These are phyloP conservation scores for Geopemphigus sp. DNA, from an alignment of 1,140 invertebrate genomes.

Conservation along the genomic window DNA sequence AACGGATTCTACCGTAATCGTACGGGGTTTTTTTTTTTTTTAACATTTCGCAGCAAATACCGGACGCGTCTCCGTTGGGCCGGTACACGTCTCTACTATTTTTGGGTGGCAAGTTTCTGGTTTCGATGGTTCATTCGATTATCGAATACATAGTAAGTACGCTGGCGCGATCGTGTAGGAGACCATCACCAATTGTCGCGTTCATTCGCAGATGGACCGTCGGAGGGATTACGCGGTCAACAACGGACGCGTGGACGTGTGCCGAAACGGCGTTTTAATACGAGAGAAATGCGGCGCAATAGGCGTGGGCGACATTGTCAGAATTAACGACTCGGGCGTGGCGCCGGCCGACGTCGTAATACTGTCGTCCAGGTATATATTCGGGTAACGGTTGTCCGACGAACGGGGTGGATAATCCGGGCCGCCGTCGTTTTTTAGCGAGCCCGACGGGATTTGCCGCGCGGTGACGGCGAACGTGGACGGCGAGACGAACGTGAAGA, in stretches of 20 bases:
- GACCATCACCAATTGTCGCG: too few species aligned
- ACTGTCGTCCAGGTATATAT: constrained; percentile 79
- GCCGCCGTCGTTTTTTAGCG: neutral
- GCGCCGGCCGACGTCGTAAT: constrained; percentile 92
- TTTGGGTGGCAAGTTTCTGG: constrained; percentile 83
- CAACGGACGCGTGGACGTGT: constrained; percentile 68
- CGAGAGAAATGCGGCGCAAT: constrained; percentile 72
- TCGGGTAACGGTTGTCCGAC: neutral
- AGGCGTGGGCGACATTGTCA: constrained; percentile 84
- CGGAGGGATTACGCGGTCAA: constrained; percentile 33
- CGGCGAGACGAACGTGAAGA: constrained; percentile 98
- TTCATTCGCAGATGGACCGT: constrained; percentile 54
- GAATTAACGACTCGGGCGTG: constrained; percentile 82
- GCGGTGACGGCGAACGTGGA: constrained; percentile 99
- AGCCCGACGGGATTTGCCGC: constrained; percentile 83
- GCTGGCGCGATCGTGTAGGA: too few species aligned
- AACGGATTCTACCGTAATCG: too few species aligned
- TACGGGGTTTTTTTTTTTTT: constrained; percentile 45
- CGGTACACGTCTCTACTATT: constrained; percentile 92
- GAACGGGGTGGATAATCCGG: too few species aligned
- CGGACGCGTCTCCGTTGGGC: constrained; percentile 92
- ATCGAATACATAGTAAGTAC: constrained; percentile 81
- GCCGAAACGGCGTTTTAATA: constrained; percentile 70
- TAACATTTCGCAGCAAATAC: constrained; percentile 78
- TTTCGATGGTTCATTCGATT: constrained; percentile 91